Evolutionary conservation across 2,797 vertebrate genomes (phyloP), one percentile per base, ranked within the genome.

Genomic region (Streptopelia turtur): DNA sequence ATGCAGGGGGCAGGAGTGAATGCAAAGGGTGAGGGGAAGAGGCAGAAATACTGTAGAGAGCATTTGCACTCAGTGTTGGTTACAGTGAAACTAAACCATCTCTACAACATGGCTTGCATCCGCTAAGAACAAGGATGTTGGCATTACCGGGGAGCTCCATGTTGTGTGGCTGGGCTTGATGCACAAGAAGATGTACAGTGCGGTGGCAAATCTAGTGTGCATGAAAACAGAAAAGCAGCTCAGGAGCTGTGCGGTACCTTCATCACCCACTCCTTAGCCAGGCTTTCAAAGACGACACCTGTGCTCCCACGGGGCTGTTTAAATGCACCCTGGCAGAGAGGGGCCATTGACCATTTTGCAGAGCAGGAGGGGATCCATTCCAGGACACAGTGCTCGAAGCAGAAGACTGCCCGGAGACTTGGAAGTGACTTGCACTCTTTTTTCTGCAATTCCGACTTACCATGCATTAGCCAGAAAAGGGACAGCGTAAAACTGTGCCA

Each of bases 121-220:
- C 0, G 0, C 33, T 6, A 25, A 57, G 56, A 28, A 30, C 24
- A 13, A 31, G 49, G 52, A 30, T 5, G 5, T 43, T 45, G 16
- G 31, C 27, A 1, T 27, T 55, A 37, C 5, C 37, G 70, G 55
- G 52, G 56, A 61, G 20, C 20, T 72, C 50, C 14, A 13, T 24
- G 0, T 1, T 12, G 4, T 14, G 1, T 3, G 11, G 8, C 39
- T 28, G n/a, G 56, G 11, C 30, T 80, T 52, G 18, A 20, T 18
- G 21, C 10, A 8, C 52, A 16, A 16, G 0, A 16, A 50, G 24
- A 11, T 43, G 16, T 15, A 55, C 37, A 21, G 13, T 16, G 16
- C 13, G 20, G 9, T 65, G 35, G 20, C 27, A 68, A 65, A 87
- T 18, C 22, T 6, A 69, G 15, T 27, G 13, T 13, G 31, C 1